Conservation (phyloP, 1,140 invertebrate species). For the Hirudo medicinalis region DNA sequence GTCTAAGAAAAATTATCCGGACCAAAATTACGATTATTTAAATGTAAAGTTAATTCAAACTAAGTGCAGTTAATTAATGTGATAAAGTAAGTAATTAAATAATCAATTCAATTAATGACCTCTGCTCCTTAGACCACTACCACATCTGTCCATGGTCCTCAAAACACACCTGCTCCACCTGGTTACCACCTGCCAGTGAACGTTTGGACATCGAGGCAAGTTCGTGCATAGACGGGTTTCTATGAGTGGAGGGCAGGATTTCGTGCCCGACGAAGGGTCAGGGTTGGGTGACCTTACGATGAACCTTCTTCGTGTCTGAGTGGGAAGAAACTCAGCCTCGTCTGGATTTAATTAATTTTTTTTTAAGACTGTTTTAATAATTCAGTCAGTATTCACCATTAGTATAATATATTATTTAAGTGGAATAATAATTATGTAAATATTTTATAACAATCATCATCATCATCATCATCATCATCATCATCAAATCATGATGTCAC, state of each 20-base stretch:
- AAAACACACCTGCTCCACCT: conserved; percentile 19
- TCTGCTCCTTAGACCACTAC: conserved; percentile 16
- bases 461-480: background rate
- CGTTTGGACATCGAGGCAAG: conserved; percentile 12
- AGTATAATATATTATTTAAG: no score
- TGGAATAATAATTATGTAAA: no score
- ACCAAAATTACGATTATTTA: background rate
- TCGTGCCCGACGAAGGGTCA: background rate
- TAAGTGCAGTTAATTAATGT: background rate
- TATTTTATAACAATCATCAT: no score
- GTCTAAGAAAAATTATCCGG: background rate
- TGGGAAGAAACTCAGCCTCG: conserved; percentile 15
- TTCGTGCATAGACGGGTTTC: conserved; percentile 16
- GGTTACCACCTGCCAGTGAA: conserved; percentile 17
- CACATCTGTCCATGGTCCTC: conserved; percentile 17
- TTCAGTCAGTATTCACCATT: background rate
- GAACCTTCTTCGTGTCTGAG: conserved; percentile 17
- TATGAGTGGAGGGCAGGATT: background rate
- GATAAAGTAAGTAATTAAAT: background rate
- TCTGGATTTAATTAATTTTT: conserved; percentile 3
- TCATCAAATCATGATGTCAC: background rate
- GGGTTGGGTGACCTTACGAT: conserved; percentile 1
- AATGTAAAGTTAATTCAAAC: no score
- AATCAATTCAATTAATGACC: background rate
- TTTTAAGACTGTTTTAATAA: background rate